phyloP scores from a whole-genome alignment of 2,888 invertebrate genomes.

The Melinopterus prodromus region DNA sequence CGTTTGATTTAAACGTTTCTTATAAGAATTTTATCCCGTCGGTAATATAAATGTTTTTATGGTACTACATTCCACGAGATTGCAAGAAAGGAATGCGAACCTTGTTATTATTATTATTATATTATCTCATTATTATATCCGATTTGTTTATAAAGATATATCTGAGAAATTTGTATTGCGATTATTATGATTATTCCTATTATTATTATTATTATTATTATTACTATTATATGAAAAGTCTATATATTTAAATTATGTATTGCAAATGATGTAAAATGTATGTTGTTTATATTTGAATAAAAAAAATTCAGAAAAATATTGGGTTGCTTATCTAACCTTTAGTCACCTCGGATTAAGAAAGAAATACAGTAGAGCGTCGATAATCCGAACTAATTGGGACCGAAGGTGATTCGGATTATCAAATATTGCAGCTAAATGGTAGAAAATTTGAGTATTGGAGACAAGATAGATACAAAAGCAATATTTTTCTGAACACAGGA shows the following conservation, averaged over 20 bases:
- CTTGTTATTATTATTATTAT: conserved; percentile 40
- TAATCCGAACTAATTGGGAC: too few relatives aligned
- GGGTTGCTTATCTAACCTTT: too few relatives aligned
- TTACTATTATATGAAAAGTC: conserved; percentile 28
- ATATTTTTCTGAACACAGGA: too few relatives aligned
- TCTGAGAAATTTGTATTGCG: conserved; percentile 40
- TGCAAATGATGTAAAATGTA: conserved; percentile 43
- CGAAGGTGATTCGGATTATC: too few relatives aligned
- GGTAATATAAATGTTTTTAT: neutral
- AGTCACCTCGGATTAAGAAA: too few relatives aligned
- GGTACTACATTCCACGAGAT: neutral
- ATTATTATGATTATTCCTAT: conserved; percentile 11
- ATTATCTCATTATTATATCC: conserved; percentile 39
- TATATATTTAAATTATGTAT: conserved; percentile 42
- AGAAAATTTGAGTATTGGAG: too few relatives aligned
- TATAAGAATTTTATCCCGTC: neutral
- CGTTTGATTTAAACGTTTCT: neutral
- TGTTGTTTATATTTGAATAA: conserved; percentile 56
- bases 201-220: conserved; percentile 32
- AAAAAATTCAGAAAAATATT: conserved; percentile 37
- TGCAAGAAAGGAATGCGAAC: neutral
- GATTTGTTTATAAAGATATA: conserved; percentile 44
- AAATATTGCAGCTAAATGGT: too few relatives aligned
- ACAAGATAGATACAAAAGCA: too few relatives aligned
- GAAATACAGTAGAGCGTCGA: too few relatives aligned